A percentile compares a stretch with the other conserved stretches of the same genome.
Evolutionary conservation across 2,888 invertebrate species (phyloP).

Genomic region (Chesias legatella): DNA sequence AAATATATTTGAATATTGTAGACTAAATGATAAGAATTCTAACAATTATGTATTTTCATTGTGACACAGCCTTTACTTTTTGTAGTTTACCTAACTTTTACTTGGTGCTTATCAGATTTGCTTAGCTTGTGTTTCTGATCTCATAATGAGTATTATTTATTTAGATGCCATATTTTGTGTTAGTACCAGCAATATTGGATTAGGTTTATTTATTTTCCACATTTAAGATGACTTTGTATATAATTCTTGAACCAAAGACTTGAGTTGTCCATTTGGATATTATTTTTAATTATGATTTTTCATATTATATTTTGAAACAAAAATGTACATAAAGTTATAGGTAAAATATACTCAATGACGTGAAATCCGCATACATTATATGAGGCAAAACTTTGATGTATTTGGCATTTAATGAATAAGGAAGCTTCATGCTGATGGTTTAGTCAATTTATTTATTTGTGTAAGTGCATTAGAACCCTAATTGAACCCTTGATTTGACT

Average conservation of each 20-base stretch:
- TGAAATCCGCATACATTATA: constrained; percentile 53
- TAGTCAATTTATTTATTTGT: constrained; percentile 12
- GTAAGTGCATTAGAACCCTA: background rate
- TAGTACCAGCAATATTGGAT: constrained; percentile 59
- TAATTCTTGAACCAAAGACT: constrained; percentile 73
- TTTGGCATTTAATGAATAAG: constrained; percentile 55
- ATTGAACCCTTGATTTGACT: background rate
- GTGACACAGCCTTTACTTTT: constrained; percentile 13
- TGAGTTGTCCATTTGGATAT: constrained; percentile 61
- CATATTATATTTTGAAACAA: constrained; percentile 39
- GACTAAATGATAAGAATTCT: constrained; percentile 26
- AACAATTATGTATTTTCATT: constrained; percentile 5
- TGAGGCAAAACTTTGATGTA: constrained; percentile 41
- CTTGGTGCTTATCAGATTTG: constrained; percentile 62
- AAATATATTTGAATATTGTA: constrained; percentile 55
- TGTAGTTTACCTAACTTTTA: constrained; percentile 39
- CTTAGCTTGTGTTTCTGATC: constrained; percentile 73
- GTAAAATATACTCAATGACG: constrained; percentile 47
- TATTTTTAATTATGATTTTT: constrained; percentile 43
- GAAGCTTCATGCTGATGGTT: constrained; percentile 30
- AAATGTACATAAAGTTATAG: constrained; percentile 49
- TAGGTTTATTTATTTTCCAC: constrained; percentile 57
- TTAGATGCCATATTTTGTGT: constrained; percentile 76
- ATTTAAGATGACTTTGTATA: constrained; percentile 59
- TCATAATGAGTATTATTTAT: constrained; percentile 79